These are phyloP conservation scores for Drosophila lacicola DNA, from an alignment of 2,888 invertebrate species.

Conservation along the genomic window DNA sequence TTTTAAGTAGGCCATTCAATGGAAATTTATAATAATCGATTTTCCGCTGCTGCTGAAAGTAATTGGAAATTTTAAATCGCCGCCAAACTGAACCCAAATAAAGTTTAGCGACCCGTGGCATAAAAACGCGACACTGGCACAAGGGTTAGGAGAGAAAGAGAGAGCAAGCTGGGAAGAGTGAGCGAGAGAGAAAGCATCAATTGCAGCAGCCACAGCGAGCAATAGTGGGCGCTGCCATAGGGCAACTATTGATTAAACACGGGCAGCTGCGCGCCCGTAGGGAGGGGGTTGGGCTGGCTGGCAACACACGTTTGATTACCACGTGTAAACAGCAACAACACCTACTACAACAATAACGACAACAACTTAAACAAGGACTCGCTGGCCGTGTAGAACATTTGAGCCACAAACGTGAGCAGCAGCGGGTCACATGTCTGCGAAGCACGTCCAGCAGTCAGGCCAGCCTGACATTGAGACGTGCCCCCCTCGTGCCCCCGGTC, in stretches of 20 bases:
- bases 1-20: conserved; percentile 65
- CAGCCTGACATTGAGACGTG: conserved; percentile 5
- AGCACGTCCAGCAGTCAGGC: conserved; percentile 23
- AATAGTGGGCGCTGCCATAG: conserved; percentile 15
- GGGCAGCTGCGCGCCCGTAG: conserved; percentile 5
- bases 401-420: conserved; percentile 1
- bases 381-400: conserved; percentile 59
- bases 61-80: conserved; percentile 50
- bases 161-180: not conserved
- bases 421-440: conserved; percentile 52
- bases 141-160: conserved; percentile 3
- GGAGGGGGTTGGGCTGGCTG: conserved; percentile 47
- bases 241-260: conserved; percentile 78
- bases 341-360: conserved; percentile 22
- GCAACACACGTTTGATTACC: conserved; percentile 83
- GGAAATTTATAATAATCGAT: conserved; percentile 62
- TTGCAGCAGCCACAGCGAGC: conserved; percentile 51
- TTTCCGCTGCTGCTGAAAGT: conserved; percentile 43
- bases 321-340: conserved; percentile 78
- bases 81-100: conserved; percentile 49
- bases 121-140: conserved; percentile 28
- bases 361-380: conserved; percentile 51
- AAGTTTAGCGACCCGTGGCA: conserved; percentile 78
- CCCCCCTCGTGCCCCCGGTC: not conserved
- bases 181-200: conserved; percentile 9